Conservation (phyloP, 2,888 invertebrate species). For the Conistra vaccinii region DNA sequence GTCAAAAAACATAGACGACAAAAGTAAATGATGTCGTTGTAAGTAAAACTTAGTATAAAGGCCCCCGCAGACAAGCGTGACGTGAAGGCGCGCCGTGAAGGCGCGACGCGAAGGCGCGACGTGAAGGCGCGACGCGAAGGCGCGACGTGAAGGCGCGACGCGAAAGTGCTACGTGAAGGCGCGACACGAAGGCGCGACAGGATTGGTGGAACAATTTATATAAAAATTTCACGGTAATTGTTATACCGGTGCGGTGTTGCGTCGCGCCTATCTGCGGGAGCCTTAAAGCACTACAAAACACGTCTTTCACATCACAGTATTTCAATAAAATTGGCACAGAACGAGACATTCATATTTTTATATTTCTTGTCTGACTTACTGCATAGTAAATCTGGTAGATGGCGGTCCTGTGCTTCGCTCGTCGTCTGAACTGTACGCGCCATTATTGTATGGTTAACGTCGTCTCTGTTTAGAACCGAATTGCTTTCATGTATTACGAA, state of each 20-base stretch:
- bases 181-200: no score
- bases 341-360: slow-evolving; percentile 47
- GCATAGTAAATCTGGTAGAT: slow-evolving; percentile 69
- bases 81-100: no score
- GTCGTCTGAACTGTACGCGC: slow-evolving; percentile 50
- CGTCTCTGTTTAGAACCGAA: slow-evolving; percentile 28
- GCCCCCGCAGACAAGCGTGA: no score
- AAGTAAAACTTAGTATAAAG: background rate
- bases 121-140: no score
- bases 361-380: slow-evolving; percentile 60
- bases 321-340: slow-evolving; percentile 34
- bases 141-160: no score
- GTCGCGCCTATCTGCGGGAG: no score
- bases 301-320: slow-evolving; percentile 12
- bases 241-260: no score
- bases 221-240: no score
- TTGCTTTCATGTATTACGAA: slow-evolving; percentile 28
- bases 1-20: background rate
- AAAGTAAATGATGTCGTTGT: background rate
- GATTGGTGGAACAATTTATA: no score
- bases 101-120: no score
- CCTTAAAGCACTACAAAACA: background rate
- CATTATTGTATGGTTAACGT: slow-evolving; percentile 70
- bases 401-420: slow-evolving; percentile 63
- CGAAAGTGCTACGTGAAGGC: no score